phyloP scores from a whole-genome alignment of 2,888 invertebrate species.

The Clistopyga incitator region DNA sequence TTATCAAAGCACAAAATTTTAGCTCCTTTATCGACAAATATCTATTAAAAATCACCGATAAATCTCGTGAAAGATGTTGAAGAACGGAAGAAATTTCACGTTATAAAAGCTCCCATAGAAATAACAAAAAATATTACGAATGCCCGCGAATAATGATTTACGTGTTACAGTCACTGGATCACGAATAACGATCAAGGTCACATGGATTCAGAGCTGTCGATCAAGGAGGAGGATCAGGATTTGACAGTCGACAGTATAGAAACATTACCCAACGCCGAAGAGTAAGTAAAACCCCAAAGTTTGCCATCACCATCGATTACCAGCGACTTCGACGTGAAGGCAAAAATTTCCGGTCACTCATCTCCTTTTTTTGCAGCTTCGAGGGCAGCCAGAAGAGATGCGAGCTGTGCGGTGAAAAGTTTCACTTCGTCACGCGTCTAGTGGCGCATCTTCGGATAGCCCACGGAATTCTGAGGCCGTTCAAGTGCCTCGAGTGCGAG shows the following conservation, averaged over 20 bases:
- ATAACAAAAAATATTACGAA: conserved; percentile 1
- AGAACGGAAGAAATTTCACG: background rate
- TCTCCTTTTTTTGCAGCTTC: conserved; percentile 68
- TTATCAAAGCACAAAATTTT: too few relatives aligned
- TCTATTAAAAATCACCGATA: too few relatives aligned
- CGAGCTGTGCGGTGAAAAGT: conserved; percentile 77
- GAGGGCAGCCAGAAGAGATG: conserved; percentile 75
- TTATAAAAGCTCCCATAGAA: conserved; percentile 17
- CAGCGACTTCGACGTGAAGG: background rate
- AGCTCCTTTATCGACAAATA: too few relatives aligned
- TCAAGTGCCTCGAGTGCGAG: conserved; percentile 76
- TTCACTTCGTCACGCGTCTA: conserved; percentile 77
- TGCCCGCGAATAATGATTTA: conserved; percentile 53
- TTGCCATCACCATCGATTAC: background rate
- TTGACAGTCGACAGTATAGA: conserved; percentile 33
- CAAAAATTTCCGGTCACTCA: conserved; percentile 36
- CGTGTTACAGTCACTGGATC: conserved; percentile 69
- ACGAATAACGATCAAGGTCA: conserved; percentile 53
- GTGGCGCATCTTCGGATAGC: conserved; percentile 77
- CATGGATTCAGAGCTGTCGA: conserved; percentile 44
- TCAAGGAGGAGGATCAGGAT: conserved; percentile 58
- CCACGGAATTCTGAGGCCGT: conserved; percentile 78
- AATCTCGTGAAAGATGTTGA: background rate
- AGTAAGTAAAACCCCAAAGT: conserved; percentile 60
- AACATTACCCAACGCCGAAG: conserved; percentile 39